Conservation (phyloP, 2,888 invertebrate genomes). For the Lymantria dispar region DNA sequence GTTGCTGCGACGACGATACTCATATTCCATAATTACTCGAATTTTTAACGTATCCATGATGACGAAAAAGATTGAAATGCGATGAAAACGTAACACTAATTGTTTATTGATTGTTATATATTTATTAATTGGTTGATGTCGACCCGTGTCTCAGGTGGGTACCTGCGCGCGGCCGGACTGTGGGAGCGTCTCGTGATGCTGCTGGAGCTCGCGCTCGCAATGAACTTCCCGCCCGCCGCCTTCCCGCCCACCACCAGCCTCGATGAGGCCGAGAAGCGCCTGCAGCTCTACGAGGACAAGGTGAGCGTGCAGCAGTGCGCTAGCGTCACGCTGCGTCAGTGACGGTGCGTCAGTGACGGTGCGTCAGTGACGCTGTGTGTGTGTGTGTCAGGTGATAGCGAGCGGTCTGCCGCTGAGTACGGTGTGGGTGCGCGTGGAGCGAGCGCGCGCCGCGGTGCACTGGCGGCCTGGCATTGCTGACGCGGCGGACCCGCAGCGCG, state of each 20-base stretch:
- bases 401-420: conserved; percentile 87
- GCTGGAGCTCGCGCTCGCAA: conserved; percentile 85
- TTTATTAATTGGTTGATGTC: no score
- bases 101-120: no score
- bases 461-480: conserved; percentile 86
- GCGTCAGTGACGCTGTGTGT: background rate
- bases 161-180: conserved; percentile 85
- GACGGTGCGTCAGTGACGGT: background rate
- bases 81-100: no score
- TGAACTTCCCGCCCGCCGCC: conserved; percentile 79
- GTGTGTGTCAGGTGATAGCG: conserved; percentile 37
- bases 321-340: background rate
- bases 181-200: conserved; percentile 89
- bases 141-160: conserved; percentile 30
- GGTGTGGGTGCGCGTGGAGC: conserved; percentile 89
- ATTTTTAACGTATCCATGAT: no score
- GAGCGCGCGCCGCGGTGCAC: conserved; percentile 86
- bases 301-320: conserved; percentile 5
- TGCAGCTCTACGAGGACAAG: conserved; percentile 36
- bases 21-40: no score
- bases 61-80: no score
- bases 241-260: conserved; percentile 38
- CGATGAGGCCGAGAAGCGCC: conserved; percentile 10
- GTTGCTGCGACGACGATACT: no score
- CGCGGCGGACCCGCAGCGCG: conserved; percentile 83